Evolutionary conservation across 2,888 invertebrate genomes (phyloP).

Genomic region (Drosophila fulvimacula): DNA sequence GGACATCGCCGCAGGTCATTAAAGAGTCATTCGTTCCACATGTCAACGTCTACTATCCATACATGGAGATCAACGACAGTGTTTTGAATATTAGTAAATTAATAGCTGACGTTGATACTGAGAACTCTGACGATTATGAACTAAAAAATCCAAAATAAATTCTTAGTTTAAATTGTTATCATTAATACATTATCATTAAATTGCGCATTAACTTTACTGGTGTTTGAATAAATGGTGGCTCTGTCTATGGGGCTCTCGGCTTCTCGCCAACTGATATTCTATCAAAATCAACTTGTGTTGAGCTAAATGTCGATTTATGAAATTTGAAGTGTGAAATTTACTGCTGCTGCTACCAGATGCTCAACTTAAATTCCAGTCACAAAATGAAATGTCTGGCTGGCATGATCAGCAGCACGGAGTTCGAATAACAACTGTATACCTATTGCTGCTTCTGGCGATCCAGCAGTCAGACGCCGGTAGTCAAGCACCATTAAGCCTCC

Average conservation of each 20-base stretch:
- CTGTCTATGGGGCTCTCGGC: neutral
- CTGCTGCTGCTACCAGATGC: constrained; percentile 24
- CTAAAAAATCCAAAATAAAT: neutral
- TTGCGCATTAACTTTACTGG: neutral
- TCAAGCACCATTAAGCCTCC: neutral
- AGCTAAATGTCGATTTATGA: constrained; percentile 12
- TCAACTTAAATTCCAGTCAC: constrained; percentile 31
- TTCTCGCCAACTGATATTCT: neutral
- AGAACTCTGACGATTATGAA: neutral
- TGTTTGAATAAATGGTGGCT: neutral
- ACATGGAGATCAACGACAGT: constrained; percentile 55
- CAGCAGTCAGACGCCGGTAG: constrained; percentile 2
- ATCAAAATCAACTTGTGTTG: constrained; percentile 11
- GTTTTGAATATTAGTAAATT: neutral
- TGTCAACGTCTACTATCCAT: constrained; percentile 88
- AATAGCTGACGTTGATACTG: neutral
- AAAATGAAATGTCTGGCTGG: constrained; percentile 71
- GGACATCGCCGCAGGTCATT: constrained; percentile 95
- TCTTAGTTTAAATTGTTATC: neutral
- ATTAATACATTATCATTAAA: too few species aligned
- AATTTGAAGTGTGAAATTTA: neutral
- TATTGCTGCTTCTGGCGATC: constrained; percentile 36
- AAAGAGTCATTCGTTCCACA: constrained; percentile 95
- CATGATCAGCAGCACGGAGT: constrained; percentile 24
- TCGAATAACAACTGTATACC: constrained; percentile 28